Conservation (phyloP, 2,888 invertebrate genomes). For the Erebia palarica region DNA sequence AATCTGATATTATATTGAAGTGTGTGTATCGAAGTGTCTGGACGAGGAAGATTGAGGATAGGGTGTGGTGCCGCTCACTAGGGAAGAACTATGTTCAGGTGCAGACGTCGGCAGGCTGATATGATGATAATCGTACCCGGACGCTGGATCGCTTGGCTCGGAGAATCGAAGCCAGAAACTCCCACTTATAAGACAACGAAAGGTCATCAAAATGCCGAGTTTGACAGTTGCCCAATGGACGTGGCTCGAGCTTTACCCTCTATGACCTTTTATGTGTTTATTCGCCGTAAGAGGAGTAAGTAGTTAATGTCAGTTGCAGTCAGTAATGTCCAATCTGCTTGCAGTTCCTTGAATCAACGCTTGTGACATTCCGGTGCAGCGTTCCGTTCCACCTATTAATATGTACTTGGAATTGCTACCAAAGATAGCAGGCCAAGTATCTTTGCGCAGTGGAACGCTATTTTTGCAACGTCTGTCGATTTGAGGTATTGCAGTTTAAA, state of each 20-base stretch:
- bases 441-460: not conserved
- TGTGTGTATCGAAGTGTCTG: too few relatives aligned
- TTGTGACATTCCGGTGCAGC: conserved; percentile 42
- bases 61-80: too few relatives aligned
- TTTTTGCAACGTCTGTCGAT: conserved; percentile 3
- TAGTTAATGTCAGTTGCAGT: conserved; percentile 26
- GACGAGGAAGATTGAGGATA: too few relatives aligned
- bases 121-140: too few relatives aligned
- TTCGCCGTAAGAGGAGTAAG: conserved; percentile 23
- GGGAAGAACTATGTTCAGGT: too few relatives aligned
- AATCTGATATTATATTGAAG: too few relatives aligned
- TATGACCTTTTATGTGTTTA: not conserved
- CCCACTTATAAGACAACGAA: too few relatives aligned
- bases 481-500: not conserved
- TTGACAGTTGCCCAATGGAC: not conserved
- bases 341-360: conserved; percentile 50
- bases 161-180: too few relatives aligned
- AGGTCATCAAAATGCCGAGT: too few relatives aligned
- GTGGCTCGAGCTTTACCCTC: not conserved
- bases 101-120: too few relatives aligned
- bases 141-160: too few relatives aligned
- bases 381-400: conserved; percentile 36
- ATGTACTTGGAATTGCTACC: conserved; percentile 44
- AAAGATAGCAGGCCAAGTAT: conserved; percentile 25
- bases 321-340: conserved; percentile 44